Evolutionary conservation across 2,113 vertebrate genomes (phyloP), one percentile per base, ranked within the genome.

Genomic region (Talpa occidentalis): DNA sequence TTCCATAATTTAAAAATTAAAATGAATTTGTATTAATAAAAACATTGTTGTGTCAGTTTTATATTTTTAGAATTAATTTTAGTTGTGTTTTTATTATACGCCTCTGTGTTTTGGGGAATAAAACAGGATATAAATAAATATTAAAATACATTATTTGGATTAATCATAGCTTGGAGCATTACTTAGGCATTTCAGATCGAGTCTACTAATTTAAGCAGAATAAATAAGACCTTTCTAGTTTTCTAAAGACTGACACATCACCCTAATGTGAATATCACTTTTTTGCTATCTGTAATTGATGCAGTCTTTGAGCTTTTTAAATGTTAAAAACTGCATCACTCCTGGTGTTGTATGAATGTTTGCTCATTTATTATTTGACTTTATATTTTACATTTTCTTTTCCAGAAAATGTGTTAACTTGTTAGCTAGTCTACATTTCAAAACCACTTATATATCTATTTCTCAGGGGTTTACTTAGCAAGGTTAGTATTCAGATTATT

Each of bases 1-100:
- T 54, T 56, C 0, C 42, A 12, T 89, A 86, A 64, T 86, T 80
- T 44, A 80, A 94, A 90, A 84, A 76, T 83, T 35, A 89, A 93
- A 86, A 54, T 64, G 40, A 76, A 76, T 91, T 94, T 81, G 30
- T 60, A 52, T 90, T 88, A 79, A 82, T 80, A 37, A 83, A 91
- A 89, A 44, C 49, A 60, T 47, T 47, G 21, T 19, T 82, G 6
- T 40, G 91, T 95, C 22, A 21, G 9, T 32, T 88, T 17, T 69
- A 10, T 73, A 73, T 90, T 92, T 93, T 87, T 83, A 30, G n/a
- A 88, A 92, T 85, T 90, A 40, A 30, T 84, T 42, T 93, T 72
- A 28, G 8, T 56, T 77, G 28, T 15, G 3, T 47, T 93, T 96
- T 93, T 56, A 93, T 56, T 78, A 3, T 35, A 79, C 78, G 12